These are phyloP conservation scores for Corydoras maculifer DNA, from an alignment of 2,113 vertebrate genomes.

Conservation along the genomic window DNA sequence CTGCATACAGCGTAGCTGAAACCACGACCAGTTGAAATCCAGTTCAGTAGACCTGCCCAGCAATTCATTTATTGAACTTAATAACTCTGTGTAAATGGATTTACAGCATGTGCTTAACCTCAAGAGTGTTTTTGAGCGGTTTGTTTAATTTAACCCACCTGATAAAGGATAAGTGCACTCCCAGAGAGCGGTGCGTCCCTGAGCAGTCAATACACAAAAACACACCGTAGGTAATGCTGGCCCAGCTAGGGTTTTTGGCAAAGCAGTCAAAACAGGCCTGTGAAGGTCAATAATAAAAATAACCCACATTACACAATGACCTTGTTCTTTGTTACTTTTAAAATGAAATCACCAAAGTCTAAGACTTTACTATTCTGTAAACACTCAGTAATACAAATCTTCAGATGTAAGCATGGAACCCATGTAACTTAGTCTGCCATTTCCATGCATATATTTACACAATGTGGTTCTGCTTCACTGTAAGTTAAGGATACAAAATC, in stretches of 20 bases:
- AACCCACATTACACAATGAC: neutral
- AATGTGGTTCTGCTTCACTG: too few relatives aligned
- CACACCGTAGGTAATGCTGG: constrained; percentile 92
- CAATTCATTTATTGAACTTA: neutral
- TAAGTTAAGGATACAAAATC: too few relatives aligned
- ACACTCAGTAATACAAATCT: too few relatives aligned
- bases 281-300: neutral
- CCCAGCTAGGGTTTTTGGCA: constrained; percentile 94
- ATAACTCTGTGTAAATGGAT: too few relatives aligned
- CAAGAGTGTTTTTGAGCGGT: too few relatives aligned
- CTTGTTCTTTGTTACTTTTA: too few relatives aligned
- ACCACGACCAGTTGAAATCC: constrained; percentile 98
- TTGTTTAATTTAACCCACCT: constrained; percentile 58
- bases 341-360: too few relatives aligned
- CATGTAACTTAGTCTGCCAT: too few relatives aligned
- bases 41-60: constrained; percentile 85
- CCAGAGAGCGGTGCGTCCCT: constrained; percentile 85
- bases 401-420: too few relatives aligned
- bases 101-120: too few relatives aligned
- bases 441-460: too few relatives aligned
- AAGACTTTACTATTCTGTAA: too few relatives aligned
- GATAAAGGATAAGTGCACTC: constrained; percentile 91
- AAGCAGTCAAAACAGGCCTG: constrained; percentile 91
- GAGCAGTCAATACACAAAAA: constrained; percentile 97
- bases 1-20: constrained; percentile 94